Conservation (phyloP, 2,888 invertebrate genomes). For the Scelioninae gen. 2 region DNA sequence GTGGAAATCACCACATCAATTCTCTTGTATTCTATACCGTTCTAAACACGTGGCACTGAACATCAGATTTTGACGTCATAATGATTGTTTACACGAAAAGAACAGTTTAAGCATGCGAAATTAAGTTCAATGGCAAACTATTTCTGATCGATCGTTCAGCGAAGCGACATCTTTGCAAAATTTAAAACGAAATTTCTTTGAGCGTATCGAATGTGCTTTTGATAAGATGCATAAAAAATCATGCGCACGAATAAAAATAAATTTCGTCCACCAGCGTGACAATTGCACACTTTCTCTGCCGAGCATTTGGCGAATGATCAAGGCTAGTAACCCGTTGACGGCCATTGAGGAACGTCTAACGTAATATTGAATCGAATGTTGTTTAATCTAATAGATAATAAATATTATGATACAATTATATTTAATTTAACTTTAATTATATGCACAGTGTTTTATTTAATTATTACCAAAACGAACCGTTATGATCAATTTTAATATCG, state of each 20-base stretch:
- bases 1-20: too few species aligned
- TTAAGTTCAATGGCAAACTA: slow-evolving; percentile 55
- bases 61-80: too few species aligned
- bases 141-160: slow-evolving; percentile 33
- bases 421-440: too few species aligned
- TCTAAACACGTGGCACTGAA: too few species aligned
- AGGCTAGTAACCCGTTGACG: slow-evolving; percentile 71
- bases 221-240: background rate
- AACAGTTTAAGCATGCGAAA: background rate
- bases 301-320: slow-evolving; percentile 73
- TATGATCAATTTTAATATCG: too few species aligned
- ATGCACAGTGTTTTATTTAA: too few species aligned
- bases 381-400: background rate
- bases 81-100: too few species aligned
- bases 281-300: slow-evolving; percentile 70
- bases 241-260: slow-evolving; percentile 61
- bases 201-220: too few species aligned
- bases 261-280: slow-evolving; percentile 67
- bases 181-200: too few species aligned
- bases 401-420: too few species aligned
- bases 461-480: too few species aligned
- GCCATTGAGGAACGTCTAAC: slow-evolving; percentile 52
- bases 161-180: slow-evolving; percentile 10
- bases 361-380: slow-evolving; percentile 23
- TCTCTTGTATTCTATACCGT: too few species aligned